Base-by-base conservation (phyloP, 2,797 vertebrate species). In the Podarcis lilfordi region DNA sequence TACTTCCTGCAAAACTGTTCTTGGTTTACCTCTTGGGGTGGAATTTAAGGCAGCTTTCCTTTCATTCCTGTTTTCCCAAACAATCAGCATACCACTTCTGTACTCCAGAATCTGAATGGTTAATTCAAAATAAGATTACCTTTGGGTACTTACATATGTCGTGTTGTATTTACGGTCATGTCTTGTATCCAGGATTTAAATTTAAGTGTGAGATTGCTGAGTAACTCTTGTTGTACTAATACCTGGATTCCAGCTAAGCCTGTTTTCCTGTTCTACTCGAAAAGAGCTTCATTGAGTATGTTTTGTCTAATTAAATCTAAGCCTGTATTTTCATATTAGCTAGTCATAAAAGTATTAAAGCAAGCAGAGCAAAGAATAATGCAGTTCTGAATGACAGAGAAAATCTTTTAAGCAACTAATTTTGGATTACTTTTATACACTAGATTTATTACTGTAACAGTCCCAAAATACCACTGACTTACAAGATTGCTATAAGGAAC, bases 81-180 rank as follows among this genome's bases (percentile, higher is more conserved):
- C 19, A 85, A 85, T 81, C 50, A 84, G 66, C 61, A 21, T 27
- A 80, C 76, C 91, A 1, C 40, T 91, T 2, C 0, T 83, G 85
- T 50, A 82, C 23, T 71, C 59, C 91, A 88, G 92, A 89, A 94
- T 90, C 94, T 93, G 84, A 50, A 75, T 81, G 61, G 78, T 93
- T 94, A 94, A 92, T 92, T 76, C 81, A 3, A 8, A 50, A 89
- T 92, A 90, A 93, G 90, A 91, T 81, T 89, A 79, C 64, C 43
- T 91, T 78, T 91, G 90, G 89, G 89, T 92, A 86, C 86, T 59
- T 89, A 23, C 27, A n/a, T 66, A 89, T 89, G 43, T 91, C 89
- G 91, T 59, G 40, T 79, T 87, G 89, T 93, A 90, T 91, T 94
- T 88, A 55, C 27, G 78, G n/a, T 13, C 40, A 83, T 80, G 80